A percentile compares a stretch with the other conserved stretches of the same genome.
These are phyloP conservation scores for Hestina assimilis DNA, from an alignment of 1,140 invertebrate genomes.

Conservation along the genomic window DNA sequence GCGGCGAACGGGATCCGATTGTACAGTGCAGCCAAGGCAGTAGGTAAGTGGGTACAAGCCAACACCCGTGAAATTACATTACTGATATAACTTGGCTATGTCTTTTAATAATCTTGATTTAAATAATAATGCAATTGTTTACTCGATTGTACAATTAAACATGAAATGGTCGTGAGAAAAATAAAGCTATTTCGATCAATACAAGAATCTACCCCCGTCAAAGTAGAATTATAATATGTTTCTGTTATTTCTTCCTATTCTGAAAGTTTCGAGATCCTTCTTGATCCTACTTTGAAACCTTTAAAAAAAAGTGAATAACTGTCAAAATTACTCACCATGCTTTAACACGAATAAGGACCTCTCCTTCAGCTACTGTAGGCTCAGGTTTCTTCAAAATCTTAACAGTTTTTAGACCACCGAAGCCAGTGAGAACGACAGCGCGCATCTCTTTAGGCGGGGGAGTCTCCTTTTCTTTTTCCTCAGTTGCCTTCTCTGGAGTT, in stretches of 20 bases:
- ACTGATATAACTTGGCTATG: not conserved
- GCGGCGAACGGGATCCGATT: constrained; percentile 40
- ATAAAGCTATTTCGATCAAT: no score
- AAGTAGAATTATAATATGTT: not conserved
- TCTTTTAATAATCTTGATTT: not conserved
- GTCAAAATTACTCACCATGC: constrained; percentile 86
- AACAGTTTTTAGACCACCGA: constrained; percentile 90
- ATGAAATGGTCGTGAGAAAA: no score
- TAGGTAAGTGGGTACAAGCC: constrained; percentile 38
- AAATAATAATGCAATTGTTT: not conserved
- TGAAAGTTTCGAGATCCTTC: no score
- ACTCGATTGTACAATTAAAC: no score
- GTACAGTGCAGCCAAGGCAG: constrained; percentile 27
- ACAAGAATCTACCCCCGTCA: constrained; percentile 3
- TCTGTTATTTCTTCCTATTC: no score
- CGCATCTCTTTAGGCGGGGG: constrained; percentile 88
- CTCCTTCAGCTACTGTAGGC: constrained; percentile 85
- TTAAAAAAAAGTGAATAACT: constrained; percentile 24
- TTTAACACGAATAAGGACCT: constrained; percentile 90
- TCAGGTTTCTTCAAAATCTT: constrained; percentile 90
- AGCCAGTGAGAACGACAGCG: constrained; percentile 88
- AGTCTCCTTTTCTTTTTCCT: constrained; percentile 79
- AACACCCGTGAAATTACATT: constrained; percentile 25
- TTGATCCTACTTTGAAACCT: not conserved
- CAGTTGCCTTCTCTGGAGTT: constrained; percentile 68